These are phyloP conservation scores for Recurvirostra avosetta DNA, from an alignment of 2,113 vertebrate genomes.

Conservation along the genomic window DNA sequence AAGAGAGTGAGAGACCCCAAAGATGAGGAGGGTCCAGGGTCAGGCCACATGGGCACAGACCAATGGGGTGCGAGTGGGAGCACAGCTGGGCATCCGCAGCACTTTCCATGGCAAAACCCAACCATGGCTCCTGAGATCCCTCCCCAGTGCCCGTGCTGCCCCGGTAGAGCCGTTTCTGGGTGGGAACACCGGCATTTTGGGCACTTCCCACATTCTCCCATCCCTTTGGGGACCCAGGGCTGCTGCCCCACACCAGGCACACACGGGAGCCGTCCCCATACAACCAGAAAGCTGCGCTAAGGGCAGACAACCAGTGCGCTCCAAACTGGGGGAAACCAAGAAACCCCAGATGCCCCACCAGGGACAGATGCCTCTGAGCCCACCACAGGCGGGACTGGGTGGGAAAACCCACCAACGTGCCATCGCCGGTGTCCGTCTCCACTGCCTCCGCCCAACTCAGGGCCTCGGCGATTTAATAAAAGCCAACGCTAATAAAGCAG, in stretches of 20 bases:
- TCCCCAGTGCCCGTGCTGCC: accelerated
- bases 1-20: accelerated
- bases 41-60: accelerated
- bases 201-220: neutral
- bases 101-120: accelerated
- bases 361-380: too few relatives aligned
- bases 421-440: neutral
- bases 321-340: neutral
- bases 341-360: too few relatives aligned
- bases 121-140: neutral
- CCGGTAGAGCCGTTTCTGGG: accelerated
- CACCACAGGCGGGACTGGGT: neutral
- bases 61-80: accelerated
- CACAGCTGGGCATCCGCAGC: accelerated
- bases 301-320: accelerated
- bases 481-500: neutral
- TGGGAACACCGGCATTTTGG: accelerated
- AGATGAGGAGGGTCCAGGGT: accelerated
- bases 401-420: neutral
- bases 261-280: neutral
- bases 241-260: accelerated
- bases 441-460: neutral
- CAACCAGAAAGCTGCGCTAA: neutral
- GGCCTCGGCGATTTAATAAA: neutral
- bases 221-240: too few relatives aligned